A percentile compares a stretch with the other conserved stretches of the same genome.
These are phyloP conservation scores for Rhopalosiphum nymphaeae DNA, from an alignment of 2,888 invertebrate species.

Conservation along the genomic window DNA sequence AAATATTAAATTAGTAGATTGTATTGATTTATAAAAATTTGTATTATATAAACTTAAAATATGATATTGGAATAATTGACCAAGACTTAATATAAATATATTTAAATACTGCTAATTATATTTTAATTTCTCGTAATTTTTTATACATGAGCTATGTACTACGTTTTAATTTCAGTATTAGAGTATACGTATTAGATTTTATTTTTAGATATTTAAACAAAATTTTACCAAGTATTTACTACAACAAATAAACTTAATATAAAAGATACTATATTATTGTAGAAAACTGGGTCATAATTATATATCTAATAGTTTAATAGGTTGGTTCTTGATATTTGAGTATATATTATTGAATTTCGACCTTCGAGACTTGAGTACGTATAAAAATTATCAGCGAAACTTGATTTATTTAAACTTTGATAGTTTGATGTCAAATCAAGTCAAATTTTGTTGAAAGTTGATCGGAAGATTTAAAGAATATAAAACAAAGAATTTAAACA, in stretches of 20 bases:
- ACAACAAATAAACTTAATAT: not conserved
- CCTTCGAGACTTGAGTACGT: not conserved
- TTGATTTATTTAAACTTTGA: not conserved
- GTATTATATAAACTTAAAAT: not conserved
- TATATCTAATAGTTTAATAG: not conserved
- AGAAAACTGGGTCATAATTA: not conserved
- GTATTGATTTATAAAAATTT: conserved; percentile 16
- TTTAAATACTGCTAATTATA: not conserved
- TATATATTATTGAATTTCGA: not conserved
- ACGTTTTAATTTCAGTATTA: not conserved
- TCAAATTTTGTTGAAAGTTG: not conserved
- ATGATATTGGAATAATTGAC: conserved; percentile 35
- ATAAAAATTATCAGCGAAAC: not conserved
- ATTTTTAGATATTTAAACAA: no score
- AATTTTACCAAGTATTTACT: not conserved
- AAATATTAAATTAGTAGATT: not conserved
- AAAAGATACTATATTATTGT: not conserved
- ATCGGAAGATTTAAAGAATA: not conserved
- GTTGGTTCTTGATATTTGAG: not conserved
- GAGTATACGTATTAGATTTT: no score
- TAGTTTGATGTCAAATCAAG: not conserved
- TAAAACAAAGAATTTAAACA: not conserved
- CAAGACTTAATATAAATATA: conserved; percentile 47
- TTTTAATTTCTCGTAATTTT: not conserved
- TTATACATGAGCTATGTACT: not conserved